These are phyloP conservation scores for Clarias fuscus DNA, from an alignment of 2,797 vertebrate species.

Conservation along the genomic window DNA sequence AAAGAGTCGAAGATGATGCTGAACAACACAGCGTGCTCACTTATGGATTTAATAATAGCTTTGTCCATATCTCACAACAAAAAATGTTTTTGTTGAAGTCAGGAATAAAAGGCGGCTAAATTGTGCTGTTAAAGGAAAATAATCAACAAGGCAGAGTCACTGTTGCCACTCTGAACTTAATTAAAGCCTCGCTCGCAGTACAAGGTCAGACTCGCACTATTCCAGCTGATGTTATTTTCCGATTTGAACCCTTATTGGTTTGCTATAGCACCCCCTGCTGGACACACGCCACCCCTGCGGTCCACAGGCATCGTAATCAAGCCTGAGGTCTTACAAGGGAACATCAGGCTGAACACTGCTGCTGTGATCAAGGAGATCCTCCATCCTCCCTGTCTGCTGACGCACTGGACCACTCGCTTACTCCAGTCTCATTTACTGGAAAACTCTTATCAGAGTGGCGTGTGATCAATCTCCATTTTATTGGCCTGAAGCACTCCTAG, in stretches of 20 bases:
- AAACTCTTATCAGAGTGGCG: background rate
- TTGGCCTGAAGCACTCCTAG: too few relatives aligned
- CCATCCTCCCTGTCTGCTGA: background rate
- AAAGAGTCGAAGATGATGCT: slow-evolving; percentile 1
- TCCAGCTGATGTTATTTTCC: background rate
- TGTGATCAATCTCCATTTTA: background rate
- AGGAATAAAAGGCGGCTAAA: background rate
- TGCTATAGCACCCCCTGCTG: background rate
- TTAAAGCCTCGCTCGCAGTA: background rate
- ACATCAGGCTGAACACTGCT: background rate
- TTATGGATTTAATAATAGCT: background rate
- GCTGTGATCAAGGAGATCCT: background rate
- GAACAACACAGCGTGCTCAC: background rate
- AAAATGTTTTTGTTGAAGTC: background rate
- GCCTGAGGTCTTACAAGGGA: too few relatives aligned
- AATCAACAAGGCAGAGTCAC: background rate
- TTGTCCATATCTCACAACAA: background rate
- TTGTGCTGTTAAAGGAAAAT: background rate
- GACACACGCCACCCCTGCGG: too few relatives aligned
- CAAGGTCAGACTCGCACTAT: background rate
- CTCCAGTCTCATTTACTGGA: too few relatives aligned
- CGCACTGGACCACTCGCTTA: too few relatives aligned
- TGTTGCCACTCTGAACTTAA: background rate
- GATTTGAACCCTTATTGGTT: background rate
- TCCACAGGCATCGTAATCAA: background rate